Percentiles rank a stretch among this genome's conserved stretches.
Evolutionary conservation across 2,888 invertebrate species (phyloP).

Genomic region (Odontothrips loti): DNA sequence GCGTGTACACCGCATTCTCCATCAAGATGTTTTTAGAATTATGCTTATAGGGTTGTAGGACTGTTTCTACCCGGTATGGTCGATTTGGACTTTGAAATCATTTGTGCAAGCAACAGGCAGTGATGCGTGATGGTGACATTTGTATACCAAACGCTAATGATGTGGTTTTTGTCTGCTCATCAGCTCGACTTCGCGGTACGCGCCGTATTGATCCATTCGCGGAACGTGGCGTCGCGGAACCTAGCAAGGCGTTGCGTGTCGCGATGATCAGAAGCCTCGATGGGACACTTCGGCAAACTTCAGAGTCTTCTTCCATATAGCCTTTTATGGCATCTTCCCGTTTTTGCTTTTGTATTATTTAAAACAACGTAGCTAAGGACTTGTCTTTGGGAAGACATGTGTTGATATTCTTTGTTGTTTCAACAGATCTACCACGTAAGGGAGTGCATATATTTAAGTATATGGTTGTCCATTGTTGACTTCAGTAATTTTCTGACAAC

Average conservation of each 20-base stretch:
- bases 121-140: too few species aligned
- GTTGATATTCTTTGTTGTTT: conserved; percentile 21
- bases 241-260: neutral
- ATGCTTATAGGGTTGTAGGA: neutral
- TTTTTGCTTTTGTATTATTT: conserved; percentile 18
- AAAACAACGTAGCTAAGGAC: neutral
- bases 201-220: conserved; percentile 13
- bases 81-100: too few species aligned
- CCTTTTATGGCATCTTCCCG: conserved; percentile 16
- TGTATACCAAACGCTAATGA: neutral
- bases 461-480: neutral
- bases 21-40: too few species aligned
- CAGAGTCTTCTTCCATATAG: conserved; percentile 25
- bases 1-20: neutral
- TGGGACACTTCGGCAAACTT: conserved; percentile 8
- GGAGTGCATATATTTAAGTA: conserved; percentile 15
- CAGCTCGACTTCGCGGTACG: conserved; percentile 21
- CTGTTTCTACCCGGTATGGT: neutral
- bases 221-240: neutral
- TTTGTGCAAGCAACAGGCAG: neutral
- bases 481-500: conserved; percentile 4
- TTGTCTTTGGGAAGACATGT: neutral
- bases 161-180: conserved; percentile 25
- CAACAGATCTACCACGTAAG: neutral
- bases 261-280: neutral